Conservation (phyloP, 1,140 invertebrate species). For the Littorina saxatilis region DNA sequence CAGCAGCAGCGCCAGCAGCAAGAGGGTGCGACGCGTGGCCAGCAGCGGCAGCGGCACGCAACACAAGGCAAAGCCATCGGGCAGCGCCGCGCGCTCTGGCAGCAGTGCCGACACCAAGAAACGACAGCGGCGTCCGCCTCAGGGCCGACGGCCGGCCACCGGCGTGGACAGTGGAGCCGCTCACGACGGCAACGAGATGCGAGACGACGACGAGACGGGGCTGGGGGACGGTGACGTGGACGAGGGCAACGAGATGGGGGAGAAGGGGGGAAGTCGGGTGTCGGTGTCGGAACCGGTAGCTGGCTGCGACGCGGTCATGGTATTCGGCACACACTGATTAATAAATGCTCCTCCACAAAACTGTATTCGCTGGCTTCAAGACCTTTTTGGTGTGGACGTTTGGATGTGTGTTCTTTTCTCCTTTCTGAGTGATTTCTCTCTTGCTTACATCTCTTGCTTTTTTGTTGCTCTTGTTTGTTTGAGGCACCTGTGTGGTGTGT, state of each 20-base stretch:
- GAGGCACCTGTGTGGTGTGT: no score
- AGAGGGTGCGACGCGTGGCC: not conserved
- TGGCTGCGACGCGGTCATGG: conserved; percentile 16
- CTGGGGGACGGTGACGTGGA: not conserved
- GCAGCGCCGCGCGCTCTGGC: not conserved
- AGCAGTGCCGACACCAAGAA: no score
- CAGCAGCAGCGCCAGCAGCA: not conserved
- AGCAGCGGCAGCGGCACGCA: not conserved
- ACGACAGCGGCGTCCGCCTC: not conserved
- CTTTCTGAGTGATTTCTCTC: not conserved
- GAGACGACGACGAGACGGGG: not conserved
- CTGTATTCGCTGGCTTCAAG: no score
- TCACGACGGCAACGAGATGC: not conserved
- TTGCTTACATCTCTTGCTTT: not conserved
- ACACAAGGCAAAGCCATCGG: not conserved
- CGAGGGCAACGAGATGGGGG: not conserved
- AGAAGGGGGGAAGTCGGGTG: not conserved
- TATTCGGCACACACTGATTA: conserved; percentile 1
- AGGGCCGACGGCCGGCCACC: conserved; percentile 13
- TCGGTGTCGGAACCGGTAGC: not conserved
- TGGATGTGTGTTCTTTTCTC: not conserved
- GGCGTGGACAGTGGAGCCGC: not conserved
- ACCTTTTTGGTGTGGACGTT: no score
- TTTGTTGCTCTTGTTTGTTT: not conserved
- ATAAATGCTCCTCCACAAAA: no score